These are phyloP conservation scores for Calcarius lapponicus DNA, from an alignment of 2,797 vertebrate genomes.

Conservation along the genomic window DNA sequence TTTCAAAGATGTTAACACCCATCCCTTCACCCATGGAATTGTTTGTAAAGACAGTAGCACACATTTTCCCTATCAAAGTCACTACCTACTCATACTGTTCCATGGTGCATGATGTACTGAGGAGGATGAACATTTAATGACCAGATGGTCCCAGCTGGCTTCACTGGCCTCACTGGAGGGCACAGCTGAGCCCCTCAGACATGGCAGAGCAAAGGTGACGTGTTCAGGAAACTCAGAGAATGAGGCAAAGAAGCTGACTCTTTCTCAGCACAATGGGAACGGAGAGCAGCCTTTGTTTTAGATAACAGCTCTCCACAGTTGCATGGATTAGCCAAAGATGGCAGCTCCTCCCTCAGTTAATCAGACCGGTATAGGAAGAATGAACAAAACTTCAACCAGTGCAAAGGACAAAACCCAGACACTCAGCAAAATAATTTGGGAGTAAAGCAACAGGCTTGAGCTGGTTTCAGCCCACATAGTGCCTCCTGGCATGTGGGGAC, in stretches of 20 bases:
- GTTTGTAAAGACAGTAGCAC: not conserved
- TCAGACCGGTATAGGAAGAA: fast-evolving
- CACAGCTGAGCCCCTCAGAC: not conserved
- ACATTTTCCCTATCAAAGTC: not conserved
- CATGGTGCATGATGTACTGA: not conserved
- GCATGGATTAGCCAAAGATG: not conserved
- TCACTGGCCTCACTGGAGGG: fast-evolving
- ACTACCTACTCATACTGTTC: not conserved
- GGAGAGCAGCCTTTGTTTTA: not conserved
- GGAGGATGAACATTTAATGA: not conserved
- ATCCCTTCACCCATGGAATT: fast-evolving
- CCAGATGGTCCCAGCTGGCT: fast-evolving
- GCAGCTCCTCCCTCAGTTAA: not conserved
- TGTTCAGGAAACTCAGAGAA: not conserved
- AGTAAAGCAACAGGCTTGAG: not conserved
- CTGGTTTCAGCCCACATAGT: not conserved
- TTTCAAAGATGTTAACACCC: fast-evolving
- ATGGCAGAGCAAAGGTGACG: fast-evolving
- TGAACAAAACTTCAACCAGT: not conserved
- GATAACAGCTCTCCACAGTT: not conserved
- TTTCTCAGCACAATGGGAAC: fast-evolving
- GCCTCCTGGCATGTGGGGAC: not conserved
- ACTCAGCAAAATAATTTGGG: not conserved
- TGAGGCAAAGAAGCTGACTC: not conserved
- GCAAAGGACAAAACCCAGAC: not conserved